Evolutionary conservation across 2,797 vertebrate species (phyloP), one percentile per base, ranked within the genome.

Genomic region (Nasua narica): DNA sequence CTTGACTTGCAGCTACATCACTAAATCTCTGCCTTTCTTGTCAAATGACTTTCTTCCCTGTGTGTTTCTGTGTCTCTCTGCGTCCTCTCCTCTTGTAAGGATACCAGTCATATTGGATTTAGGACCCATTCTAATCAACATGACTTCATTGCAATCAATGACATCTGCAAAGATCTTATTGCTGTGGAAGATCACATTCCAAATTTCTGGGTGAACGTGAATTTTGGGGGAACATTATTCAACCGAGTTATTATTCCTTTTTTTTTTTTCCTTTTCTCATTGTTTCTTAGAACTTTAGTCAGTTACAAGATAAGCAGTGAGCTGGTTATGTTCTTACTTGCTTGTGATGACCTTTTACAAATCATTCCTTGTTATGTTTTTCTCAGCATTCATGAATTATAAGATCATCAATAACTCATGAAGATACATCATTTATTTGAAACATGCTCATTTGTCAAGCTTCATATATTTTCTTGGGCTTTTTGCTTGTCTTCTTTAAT

Each of bases 401-500:
- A 85, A 95, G 5, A 5, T 90, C 48, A 96, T 97, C 85, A 95
- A n/a, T 90, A 97, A 84, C 74, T 67, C 16, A 35, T 87, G 92
- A 77, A 95, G 40, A 94, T 76, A 89, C 65, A 96, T 69, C 21
- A 60, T 94, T 10, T 58, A 87, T 97, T 95, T 79, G 19, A 43
- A 97, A 62, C 25, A 84, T 91, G 62, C 35, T 37, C 74, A 90
- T 97, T 92, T 95, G 29, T 25, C 43, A 70, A 23, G 11, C 84
- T 95, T 94, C 82, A 46, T 95, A 82, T 29, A 91, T 77, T 94
- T 95, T 69, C 74, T 95, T 93, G 18, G 56, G 25, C 3, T 2
- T 96, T 97, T 87, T 74, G 76, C 77, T 95, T 95, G 72, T 95
- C 94, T 90, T 92, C 81, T 58, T 94, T 92, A 97, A 97, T 95